phyloP scores from a whole-genome alignment of 2,888 invertebrate genomes.

The Unio delphinus region DNA sequence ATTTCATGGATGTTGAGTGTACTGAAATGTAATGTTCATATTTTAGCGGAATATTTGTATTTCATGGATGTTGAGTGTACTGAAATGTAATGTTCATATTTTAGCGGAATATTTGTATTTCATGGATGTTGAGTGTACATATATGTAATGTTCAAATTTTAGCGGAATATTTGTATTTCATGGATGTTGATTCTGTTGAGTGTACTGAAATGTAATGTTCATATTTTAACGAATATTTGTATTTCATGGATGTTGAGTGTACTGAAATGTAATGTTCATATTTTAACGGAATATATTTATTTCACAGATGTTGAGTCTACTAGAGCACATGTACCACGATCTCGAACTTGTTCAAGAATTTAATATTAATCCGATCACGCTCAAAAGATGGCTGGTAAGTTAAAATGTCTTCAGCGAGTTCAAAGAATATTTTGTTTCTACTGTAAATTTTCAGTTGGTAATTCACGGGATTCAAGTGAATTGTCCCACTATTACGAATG shows the following conservation, averaged over 20 bases:
- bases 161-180: slow-evolving; percentile 9
- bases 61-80: slow-evolving; percentile 58
- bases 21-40: not conserved
- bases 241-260: slow-evolving; percentile 67
- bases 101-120: too few species aligned
- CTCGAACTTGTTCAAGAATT: slow-evolving; percentile 69
- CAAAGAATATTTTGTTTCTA: not conserved
- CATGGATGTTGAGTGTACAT: slow-evolving; percentile 56
- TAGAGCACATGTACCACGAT: slow-evolving; percentile 72
- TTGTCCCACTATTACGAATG: too few species aligned
- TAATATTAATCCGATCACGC: slow-evolving; percentile 70
- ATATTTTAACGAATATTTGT: not conserved
- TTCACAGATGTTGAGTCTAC: slow-evolving; percentile 69
- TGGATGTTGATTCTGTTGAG: slow-evolving; percentile 65
- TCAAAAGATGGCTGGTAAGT: slow-evolving; percentile 72
- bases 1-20: slow-evolving; percentile 64
- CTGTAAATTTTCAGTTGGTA: not conserved
- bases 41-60: not conserved
- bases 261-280: not conserved
- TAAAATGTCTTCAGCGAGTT: not conserved
- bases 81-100: too few species aligned
- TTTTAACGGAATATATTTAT: slow-evolving; percentile 2
- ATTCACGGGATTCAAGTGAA: too few species aligned
- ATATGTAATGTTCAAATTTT: not conserved
- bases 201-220: slow-evolving; percentile 36